Base-by-base conservation (phyloP, 2,113 vertebrate species). In the Alosa alosa region DNA sequence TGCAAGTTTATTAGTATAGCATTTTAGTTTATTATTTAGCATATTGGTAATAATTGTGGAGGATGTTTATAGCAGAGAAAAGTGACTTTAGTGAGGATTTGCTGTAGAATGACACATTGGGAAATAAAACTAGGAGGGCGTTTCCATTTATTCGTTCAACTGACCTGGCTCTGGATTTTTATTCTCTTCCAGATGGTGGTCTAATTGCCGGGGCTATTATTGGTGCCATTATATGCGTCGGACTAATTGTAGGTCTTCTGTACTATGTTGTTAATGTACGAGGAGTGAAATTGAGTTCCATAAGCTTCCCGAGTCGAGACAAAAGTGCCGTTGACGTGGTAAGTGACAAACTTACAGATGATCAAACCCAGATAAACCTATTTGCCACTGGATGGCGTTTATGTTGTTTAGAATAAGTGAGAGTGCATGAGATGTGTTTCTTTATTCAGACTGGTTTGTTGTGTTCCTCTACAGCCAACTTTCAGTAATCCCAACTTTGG, bases 401-500 rank as follows among this genome's bases (percentile, higher is more conserved):
- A 52, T 13, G 50, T 17, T 18, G 4, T 55, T 18, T 55, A 18
- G 13, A 18, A 18, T 55, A 4, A 55, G 17, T 18, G 13, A 22
- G 4, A 6, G 18, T 22, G 55, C 20, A 6, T 55, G 6, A 60
- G 6, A 18, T 60, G 55, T 60, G 50, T 17, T 52, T 4, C 36
- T 15, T 78, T 1, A 36, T 15, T 36, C 31, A 3, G 31, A 78
- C 72, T 39, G 72, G 44, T 20, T 82, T 18, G 31, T 39, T 17
- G 31, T 82, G 47, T 89, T 92, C 3, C 90, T 39, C 93, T 91
- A 20, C 93, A 96, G 95, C 93, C 94, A 7, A 84, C 91, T 5
- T 96, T 95, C 86, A 82, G 0, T 88, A 96, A 96, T 88, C 95
- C 95, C 1, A 95, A 95, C 91, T 96, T 95, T 4, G 2, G 3